Base-by-base conservation (phyloP, 2,113 vertebrate genomes). In the Illadopsis cleaveri region DNA sequence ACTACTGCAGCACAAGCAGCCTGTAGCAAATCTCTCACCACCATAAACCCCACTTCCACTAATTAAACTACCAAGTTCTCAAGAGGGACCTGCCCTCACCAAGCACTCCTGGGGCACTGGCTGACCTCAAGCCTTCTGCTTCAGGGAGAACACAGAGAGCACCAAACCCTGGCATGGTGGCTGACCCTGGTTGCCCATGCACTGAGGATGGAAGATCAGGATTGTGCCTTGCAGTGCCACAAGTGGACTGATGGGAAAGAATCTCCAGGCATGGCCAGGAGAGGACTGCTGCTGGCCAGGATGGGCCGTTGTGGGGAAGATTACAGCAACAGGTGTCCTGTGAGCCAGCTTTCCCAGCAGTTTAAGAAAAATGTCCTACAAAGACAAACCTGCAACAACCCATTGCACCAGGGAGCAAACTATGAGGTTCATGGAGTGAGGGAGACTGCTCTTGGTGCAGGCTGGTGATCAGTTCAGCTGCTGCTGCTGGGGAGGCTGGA, bases 161-260 rank as follows among this genome's bases (percentile, higher is more conserved):
- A 56, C 53, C 76, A 76, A 70, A 44, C 27, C 12, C 57, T 40
- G 15, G 30, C 6, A 3, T 0, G 10, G 40, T 20, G 35, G 24
- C 21, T 73, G 38, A 6, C 48, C 64, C 27, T 1, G 1, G 27
- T 4, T 71, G 48, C 33, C 35, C 40, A 5, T 0, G 9, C 21
- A 14, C 40, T 5, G 64, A 69, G 42, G 58, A 54, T 31, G 35
- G 44, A 30, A n/a, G 31, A 30, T 24, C 64, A 50, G 58, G 28
- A 21, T 13, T 16, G 33, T 0, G 0, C 61, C 35, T 44, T 30
- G 14, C 1, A 1, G 30, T 27, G 40, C 45, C 6, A 0, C 4
- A 1, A 44, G 33, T 5, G 13, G 40, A 15, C 17, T 24, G 50
- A 13, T 10, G 21, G n/a, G 47, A 45, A 87, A 66, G 56, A 84